These are phyloP conservation scores for Sebastes trivittatus DNA, from an alignment of 2,797 vertebrate species.

Conservation along the genomic window DNA sequence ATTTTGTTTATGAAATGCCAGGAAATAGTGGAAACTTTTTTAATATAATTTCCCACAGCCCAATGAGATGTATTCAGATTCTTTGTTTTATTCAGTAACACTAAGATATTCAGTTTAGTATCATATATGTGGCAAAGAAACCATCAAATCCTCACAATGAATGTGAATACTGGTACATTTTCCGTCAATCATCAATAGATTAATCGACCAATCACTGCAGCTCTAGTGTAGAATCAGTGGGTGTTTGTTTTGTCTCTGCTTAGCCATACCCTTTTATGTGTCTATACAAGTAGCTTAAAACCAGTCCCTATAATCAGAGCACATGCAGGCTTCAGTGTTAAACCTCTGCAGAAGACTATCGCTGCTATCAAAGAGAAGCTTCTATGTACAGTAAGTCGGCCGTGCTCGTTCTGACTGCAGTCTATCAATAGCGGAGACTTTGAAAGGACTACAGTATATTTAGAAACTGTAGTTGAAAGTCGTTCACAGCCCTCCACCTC, in stretches of 20 bases:
- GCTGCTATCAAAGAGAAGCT: not conserved
- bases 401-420: constrained; percentile 15
- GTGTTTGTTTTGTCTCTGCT: not conserved
- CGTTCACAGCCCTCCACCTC: constrained; percentile 11
- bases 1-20: not conserved
- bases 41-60: not conserved
- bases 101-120: not conserved
- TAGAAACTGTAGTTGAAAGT: constrained; percentile 46
- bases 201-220: not conserved
- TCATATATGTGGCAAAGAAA: not conserved
- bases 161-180: not conserved
- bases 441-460: constrained; percentile 72
- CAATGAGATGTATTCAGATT: not conserved
- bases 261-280: not conserved
- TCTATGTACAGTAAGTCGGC: constrained; percentile 55
- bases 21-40: not conserved
- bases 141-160: not conserved
- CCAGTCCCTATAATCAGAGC: not conserved
- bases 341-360: not conserved
- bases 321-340: not conserved
- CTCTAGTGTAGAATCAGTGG: not conserved
- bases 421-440: constrained; percentile 69
- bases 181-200: not conserved
- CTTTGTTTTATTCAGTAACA: not conserved
- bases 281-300: not conserved